Percentiles rank a stretch among this genome's conserved stretches.
Conservation (phyloP, 2,888 invertebrate genomes). For the Melangyna quadrimaculata region DNA sequence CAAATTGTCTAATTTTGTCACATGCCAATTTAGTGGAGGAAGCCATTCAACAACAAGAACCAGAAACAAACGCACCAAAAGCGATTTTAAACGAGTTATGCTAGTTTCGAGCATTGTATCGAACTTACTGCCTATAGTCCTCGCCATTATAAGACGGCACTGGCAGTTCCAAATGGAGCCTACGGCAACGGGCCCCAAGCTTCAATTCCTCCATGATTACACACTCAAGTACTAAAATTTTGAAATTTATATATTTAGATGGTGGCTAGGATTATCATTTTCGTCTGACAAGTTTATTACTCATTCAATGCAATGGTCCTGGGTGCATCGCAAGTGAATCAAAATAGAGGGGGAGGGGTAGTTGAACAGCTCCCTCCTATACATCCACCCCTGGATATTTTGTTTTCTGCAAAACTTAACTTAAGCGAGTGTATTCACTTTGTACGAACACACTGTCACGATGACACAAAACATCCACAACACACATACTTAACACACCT, state of each 20-base stretch:
- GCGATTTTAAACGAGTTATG: not conserved
- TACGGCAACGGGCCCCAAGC: not conserved
- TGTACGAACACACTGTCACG: constrained; percentile 28
- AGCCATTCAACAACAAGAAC: not conserved
- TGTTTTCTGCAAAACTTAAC: not conserved
- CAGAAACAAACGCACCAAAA: not conserved
- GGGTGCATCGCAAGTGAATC: not conserved
- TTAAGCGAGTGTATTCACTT: constrained; percentile 8
- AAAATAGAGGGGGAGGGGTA: not conserved
- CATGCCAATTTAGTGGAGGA: constrained; percentile 27
- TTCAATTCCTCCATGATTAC: constrained; percentile 2
- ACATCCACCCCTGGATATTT: constrained; percentile 17
- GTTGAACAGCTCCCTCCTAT: not conserved
- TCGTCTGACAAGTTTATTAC: constrained; percentile 62
- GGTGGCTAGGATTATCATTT: constrained; percentile 40
- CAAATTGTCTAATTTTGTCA: constrained; percentile 53
- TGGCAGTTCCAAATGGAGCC: not conserved
- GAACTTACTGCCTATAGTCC: not conserved
- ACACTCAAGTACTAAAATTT: constrained; percentile 6
- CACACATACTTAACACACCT: constrained; percentile 56
- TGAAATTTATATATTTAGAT: constrained; percentile 57
- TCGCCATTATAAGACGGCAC: not conserved
- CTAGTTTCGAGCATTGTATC: not conserved
- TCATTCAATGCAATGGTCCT: constrained; percentile 37
- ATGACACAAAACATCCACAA: constrained; percentile 58